Evolutionary conservation across 2,797 vertebrate species (phyloP), one percentile per base, ranked within the genome.

Genomic region (Cryptoblepharus egeriae): DNA sequence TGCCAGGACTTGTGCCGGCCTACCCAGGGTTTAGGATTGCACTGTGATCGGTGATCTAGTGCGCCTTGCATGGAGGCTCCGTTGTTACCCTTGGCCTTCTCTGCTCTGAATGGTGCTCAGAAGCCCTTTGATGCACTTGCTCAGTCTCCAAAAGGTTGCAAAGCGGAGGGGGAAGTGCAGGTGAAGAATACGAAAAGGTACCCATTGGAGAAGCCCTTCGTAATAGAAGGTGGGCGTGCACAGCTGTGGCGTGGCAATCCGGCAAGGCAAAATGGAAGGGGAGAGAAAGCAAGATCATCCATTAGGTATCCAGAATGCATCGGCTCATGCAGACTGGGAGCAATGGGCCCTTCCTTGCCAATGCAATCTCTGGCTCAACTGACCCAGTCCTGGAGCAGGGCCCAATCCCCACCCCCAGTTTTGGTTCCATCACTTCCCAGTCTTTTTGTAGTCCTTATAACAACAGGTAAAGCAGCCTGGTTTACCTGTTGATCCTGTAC

Each of bases 121-220:
- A 37, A 49, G 18, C 26, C 74, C 84, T 13, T 0, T 13, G 80
- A 82, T 75, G 24, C 10, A 30, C 79, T 86, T 63, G 81, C 80
- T 72, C 32, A 75, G 74, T 30, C 88, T 77, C 65, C 32, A 72
- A 57, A 39, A 5, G 57, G 8, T 22, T 35, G 68, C 52, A 84
- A 11, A 82, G 82, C 67, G 4, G n/a, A 1, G 63, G 49, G 71
- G 49, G 55, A 77, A 28, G 67, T 0, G 5, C 7, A 18, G 80
- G 39, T 15, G 81, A 49, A 3, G 2, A 82, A 85, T 80, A 11
- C 7, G 69, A 52, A 84, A 89, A 76, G 69, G 88, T 98, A 98
- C 98, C 98, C 95, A 97, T 96, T 95, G 95, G 90, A 98, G 96
- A 88, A 97, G 96, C 89, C 95, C 96, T 92, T 98, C 97, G 73